These are phyloP conservation scores for Halyomorpha halys DNA, from an alignment of 1,140 invertebrate species.

Conservation along the genomic window DNA sequence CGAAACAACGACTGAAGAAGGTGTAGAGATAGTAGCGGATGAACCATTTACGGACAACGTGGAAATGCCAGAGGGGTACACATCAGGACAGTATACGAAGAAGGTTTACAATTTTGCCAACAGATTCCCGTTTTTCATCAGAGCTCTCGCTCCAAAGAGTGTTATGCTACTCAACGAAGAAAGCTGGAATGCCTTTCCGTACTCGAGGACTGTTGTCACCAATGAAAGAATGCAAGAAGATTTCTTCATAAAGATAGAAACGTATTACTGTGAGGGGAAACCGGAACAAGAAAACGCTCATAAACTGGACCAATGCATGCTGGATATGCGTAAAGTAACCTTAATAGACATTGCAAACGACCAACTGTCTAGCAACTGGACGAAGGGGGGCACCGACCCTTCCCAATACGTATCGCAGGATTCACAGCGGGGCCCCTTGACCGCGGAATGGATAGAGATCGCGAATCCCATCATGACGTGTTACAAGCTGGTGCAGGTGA, in stretches of 20 bases:
- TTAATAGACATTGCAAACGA: slow-evolving; percentile 33
- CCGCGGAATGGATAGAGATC: slow-evolving; percentile 57
- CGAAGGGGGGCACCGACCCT: slow-evolving; percentile 87
- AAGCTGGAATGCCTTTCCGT: slow-evolving; percentile 99
- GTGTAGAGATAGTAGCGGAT: not conserved
- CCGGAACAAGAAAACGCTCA: slow-evolving; percentile 96
- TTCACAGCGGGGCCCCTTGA: slow-evolving; percentile 79
- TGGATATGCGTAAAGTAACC: slow-evolving; percentile 80
- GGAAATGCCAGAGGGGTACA: not conserved
- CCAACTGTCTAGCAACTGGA: slow-evolving; percentile 35
- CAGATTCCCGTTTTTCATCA: slow-evolving; percentile 82
- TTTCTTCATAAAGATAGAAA: slow-evolving; percentile 97
- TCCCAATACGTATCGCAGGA: slow-evolving; percentile 79
- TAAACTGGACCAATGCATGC: slow-evolving; percentile 65
- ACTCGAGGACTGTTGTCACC: slow-evolving; percentile 91
- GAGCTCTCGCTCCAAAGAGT: slow-evolving; percentile 86
- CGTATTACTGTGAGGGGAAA: slow-evolving; percentile 86
- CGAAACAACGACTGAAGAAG: not conserved
- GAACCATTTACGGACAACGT: not conserved
- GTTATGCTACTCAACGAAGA: slow-evolving; percentile 92
- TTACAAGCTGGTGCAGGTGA: slow-evolving; percentile 20
- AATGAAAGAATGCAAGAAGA: slow-evolving; percentile 91
- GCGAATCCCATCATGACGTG: slow-evolving; percentile 21
- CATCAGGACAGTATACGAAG: slow-evolving; percentile 90
- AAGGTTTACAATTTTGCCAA: slow-evolving; percentile 97